phyloP scores from a whole-genome alignment of 2,888 invertebrate genomes.

The Melanotus villosus region DNA sequence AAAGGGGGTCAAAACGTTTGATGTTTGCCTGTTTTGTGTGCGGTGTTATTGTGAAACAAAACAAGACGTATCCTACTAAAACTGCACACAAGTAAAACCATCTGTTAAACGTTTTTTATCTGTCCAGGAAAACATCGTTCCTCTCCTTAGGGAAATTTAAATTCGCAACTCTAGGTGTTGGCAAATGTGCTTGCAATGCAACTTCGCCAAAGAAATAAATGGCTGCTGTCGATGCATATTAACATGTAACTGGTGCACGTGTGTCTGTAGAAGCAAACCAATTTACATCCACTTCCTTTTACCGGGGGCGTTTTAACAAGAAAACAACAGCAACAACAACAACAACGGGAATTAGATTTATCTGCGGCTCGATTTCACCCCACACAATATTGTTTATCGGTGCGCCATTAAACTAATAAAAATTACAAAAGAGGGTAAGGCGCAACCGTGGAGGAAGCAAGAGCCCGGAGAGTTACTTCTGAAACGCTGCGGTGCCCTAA shows the following conservation, averaged over 20 bases:
- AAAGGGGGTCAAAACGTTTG: neutral
- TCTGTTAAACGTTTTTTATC: slow-evolving; percentile 57
- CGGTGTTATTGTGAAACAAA: neutral
- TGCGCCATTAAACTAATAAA: slow-evolving; percentile 20
- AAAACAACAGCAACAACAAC: slow-evolving; percentile 17
- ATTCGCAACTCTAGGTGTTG: slow-evolving; percentile 58
- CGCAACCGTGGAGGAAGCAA: neutral
- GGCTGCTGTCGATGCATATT: slow-evolving; percentile 56
- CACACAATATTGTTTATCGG: slow-evolving; percentile 24
- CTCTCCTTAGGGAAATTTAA: slow-evolving; percentile 59
- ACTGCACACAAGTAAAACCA: slow-evolving; percentile 18
- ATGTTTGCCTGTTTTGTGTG: neutral
- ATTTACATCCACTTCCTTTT: slow-evolving; percentile 26
- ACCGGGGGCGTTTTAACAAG: neutral
- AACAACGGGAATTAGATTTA: slow-evolving; percentile 22
- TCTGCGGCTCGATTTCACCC: slow-evolving; percentile 10
- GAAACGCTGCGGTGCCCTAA: neutral
- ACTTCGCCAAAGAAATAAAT: slow-evolving; percentile 55
- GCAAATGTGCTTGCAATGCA: slow-evolving; percentile 56
- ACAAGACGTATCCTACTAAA: slow-evolving; percentile 2
- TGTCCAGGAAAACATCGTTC: slow-evolving; percentile 54
- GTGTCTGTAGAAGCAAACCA: slow-evolving; percentile 8
- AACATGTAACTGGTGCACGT: slow-evolving; percentile 42
- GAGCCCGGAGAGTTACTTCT: neutral
- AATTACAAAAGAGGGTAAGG: slow-evolving; percentile 23